phyloP scores from a whole-genome alignment of 2,113 vertebrate species.

The Zapornia atra region DNA sequence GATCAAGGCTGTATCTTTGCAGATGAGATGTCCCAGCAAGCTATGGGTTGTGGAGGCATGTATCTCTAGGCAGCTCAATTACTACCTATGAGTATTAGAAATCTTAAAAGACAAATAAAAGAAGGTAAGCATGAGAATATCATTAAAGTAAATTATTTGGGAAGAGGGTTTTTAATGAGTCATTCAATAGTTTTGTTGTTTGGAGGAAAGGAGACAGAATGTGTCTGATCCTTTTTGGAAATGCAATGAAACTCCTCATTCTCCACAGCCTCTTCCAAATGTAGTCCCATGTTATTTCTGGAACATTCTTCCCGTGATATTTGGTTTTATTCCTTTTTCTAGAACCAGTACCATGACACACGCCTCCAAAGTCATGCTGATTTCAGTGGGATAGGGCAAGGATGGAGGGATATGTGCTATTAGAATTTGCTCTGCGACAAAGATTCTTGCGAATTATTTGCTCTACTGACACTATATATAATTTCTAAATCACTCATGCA shows the following conservation, averaged over 20 bases:
- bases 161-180: background rate
- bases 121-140: background rate
- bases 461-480: background rate
- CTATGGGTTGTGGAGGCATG: rapidly evolving
- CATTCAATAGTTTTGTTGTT: background rate
- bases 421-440: background rate
- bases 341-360: background rate
- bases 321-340: background rate
- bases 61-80: background rate
- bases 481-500: background rate
- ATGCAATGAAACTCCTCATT: background rate
- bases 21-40: background rate
- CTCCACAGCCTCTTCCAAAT: background rate
- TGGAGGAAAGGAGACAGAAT: background rate
- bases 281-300: background rate
- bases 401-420: rapidly evolving
- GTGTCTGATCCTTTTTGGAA: background rate
- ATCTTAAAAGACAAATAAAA: background rate
- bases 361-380: background rate
- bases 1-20: background rate
- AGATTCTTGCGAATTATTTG: background rate
- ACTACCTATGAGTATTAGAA: background rate
- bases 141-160: background rate
- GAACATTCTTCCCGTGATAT: background rate
- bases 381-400: background rate